Evolutionary conservation across 2,797 vertebrate genomes (phyloP), one percentile per base, ranked within the genome.

Genomic region (Rhynchonycteris naso): DNA sequence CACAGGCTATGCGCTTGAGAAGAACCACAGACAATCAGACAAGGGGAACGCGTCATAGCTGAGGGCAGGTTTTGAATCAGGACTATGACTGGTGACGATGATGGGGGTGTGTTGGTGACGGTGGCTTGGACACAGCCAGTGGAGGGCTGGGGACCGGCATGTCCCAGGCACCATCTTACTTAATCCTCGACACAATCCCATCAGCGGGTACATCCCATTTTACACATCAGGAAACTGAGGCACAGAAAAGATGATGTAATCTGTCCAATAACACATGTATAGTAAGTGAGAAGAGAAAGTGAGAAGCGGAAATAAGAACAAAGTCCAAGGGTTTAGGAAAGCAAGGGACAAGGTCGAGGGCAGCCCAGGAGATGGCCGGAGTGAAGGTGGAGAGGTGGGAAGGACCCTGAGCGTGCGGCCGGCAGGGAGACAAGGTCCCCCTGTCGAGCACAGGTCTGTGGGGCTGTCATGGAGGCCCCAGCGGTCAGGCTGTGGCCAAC

Each of bases 381-480:
- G 52, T 11, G 18, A 66, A 72, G 50, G 52, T n/a, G 9, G 58
- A 28, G 47, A 33, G 8, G 26, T 18, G 4, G 22, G 35, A 13
- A 33, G 13, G n/a, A n/a, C 52, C 35, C 28, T 9, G 56, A 47
- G 4, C 10, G 9, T 0, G 7, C 33, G 30, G 61, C 1, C 0
- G 21, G 14, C 4, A 2, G 5, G 0, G 43, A 28, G 4, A 33
- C 4, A 69, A 19, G 19, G 18, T 12, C 28, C 14, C 3, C 13
- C 33, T 30, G 33, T 28, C 18, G 14, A 33, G 35, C 2, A 3
- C 21, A 15, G 22, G 18, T 5, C 50, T 28, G 28, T 0, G 16
- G 12, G 3, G 38, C 35, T 4, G n/a, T 15, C 7, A 5, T 0
- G 0, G 59, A 19, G 38, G 21, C 6, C 11, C 11, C 24, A 0